These are phyloP conservation scores for Rhea americana DNA, from an alignment of 2,113 vertebrate genomes.

Conservation along the genomic window DNA sequence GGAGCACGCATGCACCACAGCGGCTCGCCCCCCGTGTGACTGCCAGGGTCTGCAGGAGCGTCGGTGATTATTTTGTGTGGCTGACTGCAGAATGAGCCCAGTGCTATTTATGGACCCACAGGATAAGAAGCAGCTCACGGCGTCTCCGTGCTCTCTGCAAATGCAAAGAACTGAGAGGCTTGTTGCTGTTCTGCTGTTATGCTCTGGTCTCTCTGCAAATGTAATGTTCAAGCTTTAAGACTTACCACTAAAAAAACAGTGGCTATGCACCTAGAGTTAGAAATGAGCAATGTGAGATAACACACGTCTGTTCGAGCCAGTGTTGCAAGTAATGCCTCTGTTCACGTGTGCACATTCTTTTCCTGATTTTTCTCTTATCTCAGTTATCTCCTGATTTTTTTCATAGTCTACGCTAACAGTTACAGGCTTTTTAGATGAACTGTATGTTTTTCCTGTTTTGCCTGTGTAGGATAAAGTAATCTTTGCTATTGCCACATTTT, in stretches of 20 bases:
- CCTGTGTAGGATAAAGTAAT: not conserved
- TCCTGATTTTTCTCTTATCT: not conserved
- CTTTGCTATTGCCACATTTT: not conserved
- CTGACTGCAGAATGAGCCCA: not conserved
- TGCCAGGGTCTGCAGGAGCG: not conserved
- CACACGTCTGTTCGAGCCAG: not conserved
- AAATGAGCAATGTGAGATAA: not conserved
- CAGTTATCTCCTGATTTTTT: not conserved
- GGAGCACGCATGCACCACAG: rapidly evolving
- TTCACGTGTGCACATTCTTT: not conserved
- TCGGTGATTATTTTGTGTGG: not conserved
- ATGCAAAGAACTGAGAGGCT: not conserved
- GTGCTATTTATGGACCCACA: rapidly evolving
- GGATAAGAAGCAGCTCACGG: not conserved
- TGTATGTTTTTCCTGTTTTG: not conserved
- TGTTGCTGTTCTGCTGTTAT: not conserved
- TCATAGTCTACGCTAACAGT: not conserved
- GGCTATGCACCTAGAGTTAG: not conserved
- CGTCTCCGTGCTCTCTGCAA: not conserved
- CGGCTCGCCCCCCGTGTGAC: not conserved
- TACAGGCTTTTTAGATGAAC: not conserved
- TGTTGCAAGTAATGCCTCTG: not conserved
- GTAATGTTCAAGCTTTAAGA: no score
- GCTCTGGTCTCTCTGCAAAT: not conserved
- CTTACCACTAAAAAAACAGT: not conserved